A percentile compares a stretch with the other conserved stretches of the same genome.
These are phyloP conservation scores for Achlya flavicornis DNA, from an alignment of 2,888 invertebrate species.

Conservation along the genomic window DNA sequence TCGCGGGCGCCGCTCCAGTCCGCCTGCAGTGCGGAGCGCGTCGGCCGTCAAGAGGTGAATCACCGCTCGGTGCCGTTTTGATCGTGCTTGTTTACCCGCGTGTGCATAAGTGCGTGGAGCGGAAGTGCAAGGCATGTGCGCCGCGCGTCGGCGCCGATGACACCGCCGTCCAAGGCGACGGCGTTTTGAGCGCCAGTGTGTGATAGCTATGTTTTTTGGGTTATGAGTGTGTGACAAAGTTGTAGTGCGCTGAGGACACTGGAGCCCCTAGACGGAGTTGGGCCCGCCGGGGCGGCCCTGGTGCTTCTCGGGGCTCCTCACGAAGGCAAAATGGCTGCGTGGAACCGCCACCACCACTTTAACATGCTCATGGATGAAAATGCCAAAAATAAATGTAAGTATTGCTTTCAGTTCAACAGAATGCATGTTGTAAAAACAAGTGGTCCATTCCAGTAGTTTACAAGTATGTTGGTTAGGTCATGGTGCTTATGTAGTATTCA, in stretches of 20 bases:
- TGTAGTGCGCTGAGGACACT: conserved; percentile 82
- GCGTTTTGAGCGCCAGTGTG: conserved; percentile 74
- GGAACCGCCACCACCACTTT: conserved; percentile 90
- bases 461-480: neutral
- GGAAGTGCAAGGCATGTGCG: conserved; percentile 82
- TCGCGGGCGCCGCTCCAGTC: conserved; percentile 67
- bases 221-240: conserved; percentile 84
- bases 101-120: conserved; percentile 79
- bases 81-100: conserved; percentile 80
- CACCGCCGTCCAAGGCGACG: conserved; percentile 71
- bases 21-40: conserved; percentile 76
- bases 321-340: conserved; percentile 87
- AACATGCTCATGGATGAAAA: conserved; percentile 88
- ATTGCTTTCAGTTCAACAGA: conserved; percentile 13
- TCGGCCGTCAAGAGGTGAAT: conserved; percentile 70
- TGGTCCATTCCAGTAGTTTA: too few species aligned
- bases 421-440: too few species aligned
- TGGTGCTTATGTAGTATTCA: conserved; percentile 13
- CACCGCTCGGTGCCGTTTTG: conserved; percentile 78
- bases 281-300: conserved; percentile 85
- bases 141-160: conserved; percentile 77
- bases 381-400: conserved; percentile 88
- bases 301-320: conserved; percentile 84
- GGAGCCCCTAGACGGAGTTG: conserved; percentile 86
- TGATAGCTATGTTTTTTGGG: conserved; percentile 76